Base-by-base conservation (phyloP, 2,888 invertebrate genomes). In the Lasioglossum figueresi region DNA sequence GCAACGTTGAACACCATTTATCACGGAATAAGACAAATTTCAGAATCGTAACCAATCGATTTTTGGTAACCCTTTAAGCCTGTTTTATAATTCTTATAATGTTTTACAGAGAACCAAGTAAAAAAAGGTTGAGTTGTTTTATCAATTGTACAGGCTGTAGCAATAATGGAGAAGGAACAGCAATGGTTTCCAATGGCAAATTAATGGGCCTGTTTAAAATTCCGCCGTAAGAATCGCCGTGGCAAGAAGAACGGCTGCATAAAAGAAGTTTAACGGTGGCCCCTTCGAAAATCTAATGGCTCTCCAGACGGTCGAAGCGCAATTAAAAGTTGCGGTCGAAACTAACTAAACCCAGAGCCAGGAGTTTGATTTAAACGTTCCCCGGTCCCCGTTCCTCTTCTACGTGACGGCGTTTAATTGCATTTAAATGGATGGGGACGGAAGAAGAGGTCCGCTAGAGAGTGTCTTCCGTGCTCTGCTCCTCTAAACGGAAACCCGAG, bases 271-370 rank as follows among this genome's bases (percentile, higher is more conserved):
- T 14, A 89, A 88, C 89, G 74, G 68, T 68, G 37, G 85, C 80
- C 87, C 88, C 91, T 86, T 89, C 77, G 81, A 90, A 89, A 89
- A 92, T 91, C 91, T 93, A 94, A 94, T 93, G 93, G 91, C 92
- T 91, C 94, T 93, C 93, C 88, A 92, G 93, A 92, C 93, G 92
- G 91, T 87, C 90, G 91, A 90, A 90, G 93, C 91, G 94, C 94
- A 94, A 94, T 94, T 94, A 94, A 94, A 94, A 94, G 94, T 94
- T 94, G 94, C 91, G 93, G 93, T 92, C 89, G 91, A 89, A 91
- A 91, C 93, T 92, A 94, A 94, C 93, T 93, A 93, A 94, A 92
- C 91, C 59, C 90, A 91, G 87, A 52, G 52, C 87, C 89, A 31
- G 89, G 92, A 91, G 92, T 92, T 93, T 94, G 94, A 94, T 94